Evolutionary conservation across 2,888 invertebrate genomes (phyloP).

Genomic region (Phymatocera aterrima): DNA sequence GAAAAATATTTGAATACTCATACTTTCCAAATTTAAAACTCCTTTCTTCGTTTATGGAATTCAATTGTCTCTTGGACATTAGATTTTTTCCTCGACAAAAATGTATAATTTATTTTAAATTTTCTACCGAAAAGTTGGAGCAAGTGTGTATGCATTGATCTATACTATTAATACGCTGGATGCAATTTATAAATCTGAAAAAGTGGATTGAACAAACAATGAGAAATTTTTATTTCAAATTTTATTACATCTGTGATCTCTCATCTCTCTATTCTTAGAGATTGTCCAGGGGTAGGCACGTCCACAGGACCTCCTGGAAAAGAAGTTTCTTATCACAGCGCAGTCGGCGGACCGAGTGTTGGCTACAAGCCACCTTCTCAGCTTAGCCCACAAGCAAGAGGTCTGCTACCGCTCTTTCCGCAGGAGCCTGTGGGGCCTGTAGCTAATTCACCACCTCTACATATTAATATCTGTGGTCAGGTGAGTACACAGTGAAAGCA

Average conservation of each 20-base stretch:
- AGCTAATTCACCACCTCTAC: constrained; percentile 76
- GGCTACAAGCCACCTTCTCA: constrained; percentile 69
- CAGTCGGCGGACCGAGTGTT: constrained; percentile 67
- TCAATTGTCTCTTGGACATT: not conserved
- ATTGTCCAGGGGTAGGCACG: constrained; percentile 70
- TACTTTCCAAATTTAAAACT: not conserved
- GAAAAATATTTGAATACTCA: not conserved
- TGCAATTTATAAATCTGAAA: not conserved
- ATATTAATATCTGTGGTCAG: constrained; percentile 78
- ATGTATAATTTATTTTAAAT: constrained; percentile 1
- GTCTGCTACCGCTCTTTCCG: constrained; percentile 66
- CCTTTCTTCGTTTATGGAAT: not conserved
- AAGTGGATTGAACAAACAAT: not conserved
- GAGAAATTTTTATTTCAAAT: not conserved
- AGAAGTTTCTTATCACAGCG: constrained; percentile 70
- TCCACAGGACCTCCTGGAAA: constrained; percentile 69
- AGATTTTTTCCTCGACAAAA: constrained; percentile 40
- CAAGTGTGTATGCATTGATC: constrained; percentile 6
- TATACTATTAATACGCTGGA: not conserved
- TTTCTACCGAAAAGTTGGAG: not conserved
- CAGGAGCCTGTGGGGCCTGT: constrained; percentile 68
- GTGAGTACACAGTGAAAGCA: constrained; percentile 71
- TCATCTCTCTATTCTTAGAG: constrained; percentile 56
- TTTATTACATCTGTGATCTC: constrained; percentile 6
- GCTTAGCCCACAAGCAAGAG: constrained; percentile 67